These are phyloP conservation scores for Streptopelia turtur DNA, from an alignment of 2,797 vertebrate genomes.

Conservation along the genomic window DNA sequence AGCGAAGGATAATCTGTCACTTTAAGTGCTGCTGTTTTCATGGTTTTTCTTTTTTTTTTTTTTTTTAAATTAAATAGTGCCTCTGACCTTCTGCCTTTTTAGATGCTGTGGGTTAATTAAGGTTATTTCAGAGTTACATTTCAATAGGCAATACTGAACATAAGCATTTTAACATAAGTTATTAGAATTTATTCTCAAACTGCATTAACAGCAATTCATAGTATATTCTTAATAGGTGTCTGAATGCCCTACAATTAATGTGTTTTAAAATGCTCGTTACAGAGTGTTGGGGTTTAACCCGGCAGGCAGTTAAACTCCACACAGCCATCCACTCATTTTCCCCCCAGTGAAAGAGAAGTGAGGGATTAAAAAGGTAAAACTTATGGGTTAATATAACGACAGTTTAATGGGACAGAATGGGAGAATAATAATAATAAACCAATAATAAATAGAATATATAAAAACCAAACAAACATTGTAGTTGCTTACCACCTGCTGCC, in stretches of 20 bases:
- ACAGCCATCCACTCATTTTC: too few species aligned
- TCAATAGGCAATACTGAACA: background rate
- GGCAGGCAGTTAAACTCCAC: too few species aligned
- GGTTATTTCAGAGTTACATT: background rate
- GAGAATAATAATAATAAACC: too few species aligned
- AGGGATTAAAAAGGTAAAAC: too few species aligned
- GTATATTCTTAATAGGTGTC: background rate
- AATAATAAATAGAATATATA: too few species aligned
- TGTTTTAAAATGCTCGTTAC: background rate
- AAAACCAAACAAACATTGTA: too few species aligned
- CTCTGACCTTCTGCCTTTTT: background rate
- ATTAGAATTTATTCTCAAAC: slow-evolving; percentile 3
- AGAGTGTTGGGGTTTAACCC: too few species aligned
- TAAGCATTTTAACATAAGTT: background rate
- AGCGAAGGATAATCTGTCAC: background rate
- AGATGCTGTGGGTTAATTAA: background rate
- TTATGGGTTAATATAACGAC: too few species aligned
- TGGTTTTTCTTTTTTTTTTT: too few species aligned
- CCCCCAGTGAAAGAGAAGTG: too few species aligned
- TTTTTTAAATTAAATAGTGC: background rate
- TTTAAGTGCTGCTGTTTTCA: background rate
- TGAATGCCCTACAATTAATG: background rate
- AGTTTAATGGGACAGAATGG: too few species aligned
- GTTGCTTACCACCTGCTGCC: too few species aligned
- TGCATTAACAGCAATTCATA: background rate